phyloP scores from a whole-genome alignment of 2,888 invertebrate genomes.

The Xestia c-nigrum region DNA sequence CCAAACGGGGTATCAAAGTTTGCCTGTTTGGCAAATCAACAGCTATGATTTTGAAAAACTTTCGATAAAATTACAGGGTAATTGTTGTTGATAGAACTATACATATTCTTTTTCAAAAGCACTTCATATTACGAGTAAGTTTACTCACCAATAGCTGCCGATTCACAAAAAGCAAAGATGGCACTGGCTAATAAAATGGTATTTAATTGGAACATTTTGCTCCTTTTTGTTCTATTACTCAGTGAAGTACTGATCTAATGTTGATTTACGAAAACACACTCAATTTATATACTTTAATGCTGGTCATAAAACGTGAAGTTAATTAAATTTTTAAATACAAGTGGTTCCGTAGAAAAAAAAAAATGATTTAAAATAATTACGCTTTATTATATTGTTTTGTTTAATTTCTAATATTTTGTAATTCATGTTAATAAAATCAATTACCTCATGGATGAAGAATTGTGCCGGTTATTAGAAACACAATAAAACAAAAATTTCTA shows the following conservation, averaged over 20 bases:
- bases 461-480: no score
- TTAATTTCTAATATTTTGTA: no score
- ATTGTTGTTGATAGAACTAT: neutral
- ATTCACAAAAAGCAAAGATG: slow-evolving; percentile 40
- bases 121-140: no score
- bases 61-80: neutral
- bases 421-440: no score
- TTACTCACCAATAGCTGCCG: slow-evolving; percentile 47
- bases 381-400: no score
- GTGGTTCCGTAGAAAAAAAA: slow-evolving; percentile 28
- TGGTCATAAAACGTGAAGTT: neutral
- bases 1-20: neutral
- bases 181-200: slow-evolving; percentile 39
- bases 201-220: slow-evolving; percentile 43
- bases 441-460: no score
- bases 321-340: neutral
- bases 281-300: slow-evolving; percentile 45
- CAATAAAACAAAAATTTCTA: no score
- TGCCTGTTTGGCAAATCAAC: neutral
- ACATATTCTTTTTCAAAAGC: neutral
- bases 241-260: slow-evolving; percentile 27
- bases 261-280: neutral
- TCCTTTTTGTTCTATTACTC: neutral
- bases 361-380: no score
- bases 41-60: neutral